Percentiles rank a stretch among this genome's conserved stretches.
Conservation (phyloP, 2,888 invertebrate species). For the Eucera pruinosa region DNA sequence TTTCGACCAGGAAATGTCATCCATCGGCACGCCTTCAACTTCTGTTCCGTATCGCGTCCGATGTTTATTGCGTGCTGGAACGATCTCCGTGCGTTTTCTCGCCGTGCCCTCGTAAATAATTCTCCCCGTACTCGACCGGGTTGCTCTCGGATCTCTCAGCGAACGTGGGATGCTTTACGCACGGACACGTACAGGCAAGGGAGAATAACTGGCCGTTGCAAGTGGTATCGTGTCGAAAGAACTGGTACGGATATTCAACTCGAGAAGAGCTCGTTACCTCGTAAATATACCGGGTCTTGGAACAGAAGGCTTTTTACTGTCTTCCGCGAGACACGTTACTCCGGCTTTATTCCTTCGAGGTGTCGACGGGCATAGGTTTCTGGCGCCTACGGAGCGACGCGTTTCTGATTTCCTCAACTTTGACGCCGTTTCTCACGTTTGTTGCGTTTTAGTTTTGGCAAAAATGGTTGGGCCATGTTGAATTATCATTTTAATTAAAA, state of each 20-base stretch:
- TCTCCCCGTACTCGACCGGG: neutral
- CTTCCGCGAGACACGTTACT: neutral
- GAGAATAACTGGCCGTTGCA: neutral
- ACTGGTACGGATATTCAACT: neutral
- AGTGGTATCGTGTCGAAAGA: neutral
- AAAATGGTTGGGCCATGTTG: no score
- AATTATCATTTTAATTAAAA: no score
- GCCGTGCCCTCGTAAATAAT: conserved; percentile 22
- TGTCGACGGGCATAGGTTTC: no score
- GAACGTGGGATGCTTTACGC: conserved; percentile 1
- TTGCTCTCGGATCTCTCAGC: neutral
- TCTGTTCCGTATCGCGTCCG: conserved; percentile 19
- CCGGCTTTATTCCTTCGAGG: no score
- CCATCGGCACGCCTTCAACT: conserved; percentile 23
- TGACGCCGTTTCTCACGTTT: no score
- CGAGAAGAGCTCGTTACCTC: neutral
- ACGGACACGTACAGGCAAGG: neutral
- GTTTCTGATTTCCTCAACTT: no score
- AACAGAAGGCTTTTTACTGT: neutral
- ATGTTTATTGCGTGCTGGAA: conserved; percentile 18
- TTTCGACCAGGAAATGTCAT: conserved; percentile 18
- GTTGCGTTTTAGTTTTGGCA: no score
- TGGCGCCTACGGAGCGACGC: no score
- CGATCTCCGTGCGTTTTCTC: conserved; percentile 8
- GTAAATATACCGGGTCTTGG: neutral